Evolutionary conservation across 2,888 invertebrate species (phyloP).

Genomic region (Limnephilus lunatus): DNA sequence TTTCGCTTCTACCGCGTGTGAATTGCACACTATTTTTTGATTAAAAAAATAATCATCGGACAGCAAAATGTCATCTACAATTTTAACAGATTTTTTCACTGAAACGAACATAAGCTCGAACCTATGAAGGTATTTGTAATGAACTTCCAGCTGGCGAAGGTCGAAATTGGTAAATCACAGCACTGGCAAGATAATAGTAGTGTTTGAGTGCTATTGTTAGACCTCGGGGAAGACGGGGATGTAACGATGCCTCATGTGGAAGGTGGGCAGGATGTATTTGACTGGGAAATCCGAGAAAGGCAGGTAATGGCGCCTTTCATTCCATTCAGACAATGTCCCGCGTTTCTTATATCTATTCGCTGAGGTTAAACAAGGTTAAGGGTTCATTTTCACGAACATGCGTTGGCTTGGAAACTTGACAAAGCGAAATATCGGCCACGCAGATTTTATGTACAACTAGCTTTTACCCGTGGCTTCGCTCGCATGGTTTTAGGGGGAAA

Average conservation of each 20-base stretch:
- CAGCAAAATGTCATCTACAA: too few species aligned
- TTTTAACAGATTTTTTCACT: neutral
- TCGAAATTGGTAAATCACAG: neutral
- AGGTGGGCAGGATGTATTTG: conserved; percentile 24
- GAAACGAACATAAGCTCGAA: neutral
- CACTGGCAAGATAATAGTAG: neutral
- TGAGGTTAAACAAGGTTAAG: neutral
- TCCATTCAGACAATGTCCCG: neutral
- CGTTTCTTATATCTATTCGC: neutral
- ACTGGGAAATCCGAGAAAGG: conserved; percentile 16
- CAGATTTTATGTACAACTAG: neutral
- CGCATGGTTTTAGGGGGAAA: too few species aligned
- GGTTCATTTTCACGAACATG: neutral
- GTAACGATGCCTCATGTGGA: conserved; percentile 3
- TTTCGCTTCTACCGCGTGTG: too few species aligned
- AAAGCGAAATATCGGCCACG: neutral
- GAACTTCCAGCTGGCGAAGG: neutral
- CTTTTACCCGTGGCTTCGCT: too few species aligned
- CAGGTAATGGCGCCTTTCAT: conserved; percentile 12
- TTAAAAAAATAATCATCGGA: too few species aligned
- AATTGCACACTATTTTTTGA: too few species aligned
- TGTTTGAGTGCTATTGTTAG: neutral
- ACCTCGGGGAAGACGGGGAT: neutral
- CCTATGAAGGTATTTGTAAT: too few species aligned
- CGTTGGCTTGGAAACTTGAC: neutral